Evolutionary conservation across 2,113 vertebrate genomes (phyloP), one percentile per base, ranked within the genome.

Genomic region (Greenwoodochromis staneri): DNA sequence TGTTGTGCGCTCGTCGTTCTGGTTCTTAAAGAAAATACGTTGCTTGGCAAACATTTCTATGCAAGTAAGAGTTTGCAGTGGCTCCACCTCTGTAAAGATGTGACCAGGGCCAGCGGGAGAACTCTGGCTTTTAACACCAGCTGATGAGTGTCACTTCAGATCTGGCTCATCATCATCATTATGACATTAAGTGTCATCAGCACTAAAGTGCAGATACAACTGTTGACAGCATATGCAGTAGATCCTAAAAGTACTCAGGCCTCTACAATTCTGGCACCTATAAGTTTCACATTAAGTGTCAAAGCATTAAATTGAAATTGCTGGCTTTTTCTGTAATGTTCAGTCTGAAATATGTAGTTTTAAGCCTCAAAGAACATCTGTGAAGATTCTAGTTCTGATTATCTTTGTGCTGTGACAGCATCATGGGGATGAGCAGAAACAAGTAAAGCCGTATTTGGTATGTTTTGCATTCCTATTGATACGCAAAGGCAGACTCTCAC

Each of bases 1-100:
- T 11, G 31, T 63, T 63, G 4, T 34, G 59, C 9, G 2, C 59
- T 63, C 9, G 9, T 63, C 16, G 0, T 40, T 40, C 36, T 21
- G 63, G 36, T 71, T 69, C 19, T 40, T 40, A 71, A 24, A 21
- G 4, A 71, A 71, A 71, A 69, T 40, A 1, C 1, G 7, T 69
- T 1, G 34, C 63, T 40, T 71, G n/a, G 63, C 63, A 40, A 71
- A 13, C 11, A 40, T 10, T 73, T 16, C 40, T 45, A 45, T 73
- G 0, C 0, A 73, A 73, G 0, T 73, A 3, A 10, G 13, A 7
- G 40, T 45, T 27, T 27, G 40, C 38, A 71, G n/a, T 45, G 66
- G 66, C 66, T 73, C 13, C 38, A 45, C 40, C 69, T 73, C 40
- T 73, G 36, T 76, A 17, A 51, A 42, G 36, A 83, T 83, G 63